A percentile compares a stretch with the other conserved stretches of the same genome.
These are phyloP conservation scores for Antheraea yamamai DNA, from an alignment of 2,888 invertebrate genomes.

Conservation along the genomic window DNA sequence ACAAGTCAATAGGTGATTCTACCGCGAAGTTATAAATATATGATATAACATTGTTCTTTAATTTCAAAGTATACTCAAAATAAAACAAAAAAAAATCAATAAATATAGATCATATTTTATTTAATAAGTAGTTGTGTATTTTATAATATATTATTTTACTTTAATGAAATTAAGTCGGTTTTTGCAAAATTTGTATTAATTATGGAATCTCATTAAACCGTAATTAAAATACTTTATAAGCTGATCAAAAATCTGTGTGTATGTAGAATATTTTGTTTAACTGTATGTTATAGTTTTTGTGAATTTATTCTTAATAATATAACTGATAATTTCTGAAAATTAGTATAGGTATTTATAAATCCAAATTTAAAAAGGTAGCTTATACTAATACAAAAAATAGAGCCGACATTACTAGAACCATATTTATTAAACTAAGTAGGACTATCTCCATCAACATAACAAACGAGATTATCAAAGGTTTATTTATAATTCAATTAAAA, in stretches of 20 bases:
- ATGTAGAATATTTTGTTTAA: background rate
- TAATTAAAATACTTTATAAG: background rate
- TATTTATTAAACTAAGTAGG: background rate
- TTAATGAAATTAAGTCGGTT: background rate
- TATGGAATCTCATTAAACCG: constrained; percentile 2
- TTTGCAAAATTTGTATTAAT: background rate
- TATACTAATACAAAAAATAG: background rate
- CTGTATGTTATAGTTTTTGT: background rate
- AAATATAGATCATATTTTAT: background rate
- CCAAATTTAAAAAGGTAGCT: background rate
- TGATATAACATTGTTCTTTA: background rate
- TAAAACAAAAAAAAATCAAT: background rate
- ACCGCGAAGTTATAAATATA: too few species aligned
- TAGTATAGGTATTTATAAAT: background rate
- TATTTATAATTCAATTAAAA: background rate
- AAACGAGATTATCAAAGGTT: background rate
- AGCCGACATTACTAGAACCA: background rate
- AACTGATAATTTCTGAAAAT: background rate
- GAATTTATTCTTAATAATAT: background rate
- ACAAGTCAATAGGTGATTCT: too few species aligned
- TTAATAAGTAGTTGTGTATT: background rate
- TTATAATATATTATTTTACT: background rate
- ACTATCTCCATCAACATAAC: background rate
- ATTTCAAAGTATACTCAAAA: background rate
- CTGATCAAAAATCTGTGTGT: background rate